phyloP scores from a whole-genome alignment of 1,140 invertebrate species.

The Vanessa atalanta region DNA sequence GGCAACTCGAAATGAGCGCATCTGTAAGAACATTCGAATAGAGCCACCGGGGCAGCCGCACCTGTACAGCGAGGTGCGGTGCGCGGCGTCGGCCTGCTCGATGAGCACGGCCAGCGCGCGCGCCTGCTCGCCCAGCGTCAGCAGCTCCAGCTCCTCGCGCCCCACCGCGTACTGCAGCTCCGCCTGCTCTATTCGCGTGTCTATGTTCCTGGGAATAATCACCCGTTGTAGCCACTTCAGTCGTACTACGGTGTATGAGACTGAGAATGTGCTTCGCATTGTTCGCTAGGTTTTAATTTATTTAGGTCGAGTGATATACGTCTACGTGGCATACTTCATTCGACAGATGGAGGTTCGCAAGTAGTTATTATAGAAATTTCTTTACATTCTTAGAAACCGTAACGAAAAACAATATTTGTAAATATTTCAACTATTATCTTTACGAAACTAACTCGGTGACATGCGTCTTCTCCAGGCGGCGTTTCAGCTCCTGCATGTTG shows the following conservation, averaged over 20 bases:
- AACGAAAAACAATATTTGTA: too few species aligned
- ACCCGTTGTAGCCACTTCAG: background rate
- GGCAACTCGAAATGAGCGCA: constrained; percentile 18
- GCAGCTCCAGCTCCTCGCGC: constrained; percentile 91
- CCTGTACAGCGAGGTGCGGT: constrained; percentile 84
- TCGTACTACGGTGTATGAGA: background rate
- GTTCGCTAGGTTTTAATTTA: too few species aligned
- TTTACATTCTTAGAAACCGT: too few species aligned
- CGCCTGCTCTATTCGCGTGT: constrained; percentile 93
- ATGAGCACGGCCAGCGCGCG: constrained; percentile 88
- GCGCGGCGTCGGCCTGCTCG: constrained; percentile 84
- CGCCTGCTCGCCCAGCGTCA: constrained; percentile 91
- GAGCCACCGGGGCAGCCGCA: constrained; percentile 46
- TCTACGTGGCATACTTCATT: too few species aligned
- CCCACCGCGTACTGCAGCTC: constrained; percentile 94
- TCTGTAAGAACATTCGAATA: constrained; percentile 3
- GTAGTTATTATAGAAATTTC: too few species aligned
- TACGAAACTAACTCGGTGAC: constrained; percentile 86
- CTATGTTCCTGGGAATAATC: constrained; percentile 86
- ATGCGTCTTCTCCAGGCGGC: constrained; percentile 87
- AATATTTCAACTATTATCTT: too few species aligned
- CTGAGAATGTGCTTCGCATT: too few species aligned
- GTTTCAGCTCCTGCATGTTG: constrained; percentile 88
- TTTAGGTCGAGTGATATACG: too few species aligned
- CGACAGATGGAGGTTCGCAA: too few species aligned